Base-by-base conservation (phyloP, 1,140 invertebrate species). In the Charaxes varanes region DNA sequence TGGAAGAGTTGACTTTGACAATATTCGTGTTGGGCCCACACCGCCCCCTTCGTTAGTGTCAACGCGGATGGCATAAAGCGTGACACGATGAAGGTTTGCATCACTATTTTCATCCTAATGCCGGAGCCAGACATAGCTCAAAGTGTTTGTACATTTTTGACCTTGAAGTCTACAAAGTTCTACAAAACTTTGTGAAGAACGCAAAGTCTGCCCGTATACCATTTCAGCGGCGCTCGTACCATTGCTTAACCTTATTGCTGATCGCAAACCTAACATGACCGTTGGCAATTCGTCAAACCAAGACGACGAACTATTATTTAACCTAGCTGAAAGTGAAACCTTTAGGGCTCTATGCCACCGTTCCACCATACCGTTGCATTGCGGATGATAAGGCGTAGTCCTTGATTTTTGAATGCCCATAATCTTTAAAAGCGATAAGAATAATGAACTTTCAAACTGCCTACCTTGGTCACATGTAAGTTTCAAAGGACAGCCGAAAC, bases 331-430 rank as follows among this genome's bases (percentile, higher is more conserved):
- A 8, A 35, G 19, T 32, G 14, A 17, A n/a, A 27, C 36, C 23
- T 47, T 47, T 23, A 41, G 31, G 19, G 28, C 19, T 6, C 42
- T 15, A 17, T 38, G 34, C 28, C 42, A 45, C 16, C 42, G n/a
- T 17, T 45, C 42, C 1, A 38, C 22, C 2, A 24, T 17, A 8
- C 28, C 34, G 11, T 45, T 47, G 16, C 36, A 19, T 24, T 47
- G 31, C 7, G 42, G 36, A 10, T 47, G 44, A 32, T 47, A 41
- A 6, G 36, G 23, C 13, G 36, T 35, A 4, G 44, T 47, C 6
- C 34, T 21, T 13, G 26, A 10, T 24, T 41, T 35, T 14, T 47
- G 8, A 16, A 47, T 41, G 18, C 45, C 45, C 19, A 35, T 18
- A 23, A 28, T 27, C 12, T 22, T 22, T 27, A 40, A 22, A 8